A percentile compares a stretch with the other conserved stretches of the same genome.
These are phyloP conservation scores for Holocentrus rufus DNA, from an alignment of 2,797 vertebrate genomes.

Conservation along the genomic window DNA sequence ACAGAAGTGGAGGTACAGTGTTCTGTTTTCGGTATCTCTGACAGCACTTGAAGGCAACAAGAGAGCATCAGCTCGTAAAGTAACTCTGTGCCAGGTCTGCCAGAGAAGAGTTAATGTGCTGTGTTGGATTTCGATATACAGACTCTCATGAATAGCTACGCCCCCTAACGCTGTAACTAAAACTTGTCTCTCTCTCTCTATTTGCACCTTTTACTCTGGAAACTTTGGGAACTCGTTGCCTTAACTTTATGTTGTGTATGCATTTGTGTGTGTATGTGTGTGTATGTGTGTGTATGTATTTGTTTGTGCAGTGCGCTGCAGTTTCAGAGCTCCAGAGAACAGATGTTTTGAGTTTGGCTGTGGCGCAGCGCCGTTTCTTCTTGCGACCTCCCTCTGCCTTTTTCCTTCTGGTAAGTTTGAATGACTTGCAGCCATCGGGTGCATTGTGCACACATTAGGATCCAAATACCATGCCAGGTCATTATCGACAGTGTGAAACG, in stretches of 20 bases:
- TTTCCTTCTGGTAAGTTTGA: slow-evolving; percentile 68
- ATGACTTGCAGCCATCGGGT: slow-evolving; percentile 7
- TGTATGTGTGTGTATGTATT: background rate
- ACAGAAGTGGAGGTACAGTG: no score
- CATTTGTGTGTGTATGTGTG: background rate
- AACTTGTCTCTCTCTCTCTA: background rate
- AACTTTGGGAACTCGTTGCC: background rate
- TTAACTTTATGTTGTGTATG: background rate
- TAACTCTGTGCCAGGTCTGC: slow-evolving; percentile 11
- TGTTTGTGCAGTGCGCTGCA: background rate
- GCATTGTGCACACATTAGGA: background rate
- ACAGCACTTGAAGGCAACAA: slow-evolving; percentile 39
- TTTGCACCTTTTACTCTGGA: background rate
- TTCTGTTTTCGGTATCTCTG: no score
- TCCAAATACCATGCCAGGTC: background rate
- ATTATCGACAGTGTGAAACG: background rate
- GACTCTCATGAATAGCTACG: background rate
- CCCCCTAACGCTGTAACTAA: background rate
- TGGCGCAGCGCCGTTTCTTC: slow-evolving; percentile 17
- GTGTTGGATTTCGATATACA: background rate
- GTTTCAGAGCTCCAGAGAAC: slow-evolving; percentile 34
- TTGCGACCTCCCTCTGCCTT: background rate
- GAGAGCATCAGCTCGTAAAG: background rate
- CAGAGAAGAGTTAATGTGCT: background rate
- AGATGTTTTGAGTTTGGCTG: slow-evolving; percentile 69